Conservation (phyloP, 2,888 invertebrate genomes). For the Ephialtes manifestator region DNA sequence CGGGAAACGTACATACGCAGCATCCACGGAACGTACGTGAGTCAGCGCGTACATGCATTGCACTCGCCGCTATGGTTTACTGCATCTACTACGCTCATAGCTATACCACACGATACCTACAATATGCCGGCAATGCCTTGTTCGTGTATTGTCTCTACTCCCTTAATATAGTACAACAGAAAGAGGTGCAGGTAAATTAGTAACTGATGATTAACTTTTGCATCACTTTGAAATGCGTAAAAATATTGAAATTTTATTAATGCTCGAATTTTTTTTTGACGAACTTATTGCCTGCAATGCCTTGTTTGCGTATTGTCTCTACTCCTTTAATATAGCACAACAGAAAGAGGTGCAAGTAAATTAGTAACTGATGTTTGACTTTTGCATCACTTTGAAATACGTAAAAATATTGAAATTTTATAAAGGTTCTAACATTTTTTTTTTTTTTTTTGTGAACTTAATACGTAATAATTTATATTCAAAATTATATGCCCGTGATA, state of each 20-base stretch:
- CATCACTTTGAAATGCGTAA: too few species aligned
- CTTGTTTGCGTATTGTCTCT: background rate
- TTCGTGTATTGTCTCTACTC: background rate
- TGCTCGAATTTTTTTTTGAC: too few species aligned
- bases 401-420: too few species aligned
- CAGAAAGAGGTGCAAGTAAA: background rate
- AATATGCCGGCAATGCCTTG: slow-evolving; percentile 6
- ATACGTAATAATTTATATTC: too few species aligned
- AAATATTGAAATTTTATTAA: too few species aligned
- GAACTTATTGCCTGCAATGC: background rate
- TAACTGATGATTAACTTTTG: background rate
- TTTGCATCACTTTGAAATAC: too few species aligned
- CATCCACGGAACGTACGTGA: slow-evolving; percentile 64
- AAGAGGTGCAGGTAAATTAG: slow-evolving; percentile 4
- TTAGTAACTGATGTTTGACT: background rate
- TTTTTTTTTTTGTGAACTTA: too few species aligned
- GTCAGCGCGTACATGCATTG: slow-evolving; percentile 67
- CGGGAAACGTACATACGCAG: slow-evolving; percentile 38
- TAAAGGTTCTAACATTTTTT: too few species aligned
- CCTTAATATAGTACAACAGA: background rate
- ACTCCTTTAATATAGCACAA: background rate
- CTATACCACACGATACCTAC: slow-evolving; percentile 7
- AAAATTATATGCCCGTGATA: too few species aligned
- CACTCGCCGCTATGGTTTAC: slow-evolving; percentile 53
- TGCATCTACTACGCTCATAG: slow-evolving; percentile 42